Evolutionary conservation across 2,113 vertebrate genomes (phyloP).

Genomic region (Gobius niger): DNA sequence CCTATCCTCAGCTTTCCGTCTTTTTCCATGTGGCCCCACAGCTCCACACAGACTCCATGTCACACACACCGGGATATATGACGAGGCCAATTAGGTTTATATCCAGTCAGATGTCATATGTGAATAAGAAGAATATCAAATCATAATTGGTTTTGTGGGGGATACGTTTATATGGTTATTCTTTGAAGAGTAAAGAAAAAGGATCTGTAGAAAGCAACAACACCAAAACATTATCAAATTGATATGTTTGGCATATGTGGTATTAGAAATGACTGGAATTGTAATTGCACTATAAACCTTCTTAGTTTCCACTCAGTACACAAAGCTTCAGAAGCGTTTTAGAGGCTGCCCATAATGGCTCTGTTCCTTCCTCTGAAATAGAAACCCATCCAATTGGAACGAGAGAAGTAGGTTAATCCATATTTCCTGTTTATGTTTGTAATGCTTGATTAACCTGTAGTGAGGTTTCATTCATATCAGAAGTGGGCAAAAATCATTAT

Average conservation of each 20-base stretch:
- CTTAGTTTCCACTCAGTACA: not conserved
- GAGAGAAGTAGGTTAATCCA: constrained; percentile 67
- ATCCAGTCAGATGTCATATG: constrained; percentile 10
- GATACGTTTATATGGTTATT: too few relatives aligned
- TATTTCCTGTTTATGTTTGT: constrained; percentile 46
- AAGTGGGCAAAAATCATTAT: constrained; percentile 25
- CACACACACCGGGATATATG: constrained; percentile 27
- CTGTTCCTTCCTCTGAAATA: not conserved
- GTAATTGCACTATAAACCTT: too few relatives aligned
- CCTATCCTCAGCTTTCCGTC: constrained; percentile 10
- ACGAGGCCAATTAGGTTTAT: constrained; percentile 28
- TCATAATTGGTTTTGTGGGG: not conserved
- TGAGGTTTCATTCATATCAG: constrained; percentile 41
- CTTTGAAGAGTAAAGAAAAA: too few relatives aligned
- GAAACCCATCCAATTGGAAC: constrained; percentile 24
- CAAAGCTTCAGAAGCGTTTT: not conserved
- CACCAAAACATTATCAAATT: too few relatives aligned
- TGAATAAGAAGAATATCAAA: not conserved
- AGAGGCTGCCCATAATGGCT: not conserved
- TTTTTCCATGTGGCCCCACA: constrained; percentile 38
- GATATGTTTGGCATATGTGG: too few relatives aligned
- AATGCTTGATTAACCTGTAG: constrained; percentile 16
- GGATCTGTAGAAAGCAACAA: too few relatives aligned
- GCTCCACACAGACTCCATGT: constrained; percentile 33
- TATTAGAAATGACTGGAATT: too few relatives aligned